Percentiles rank a stretch among this genome's conserved stretches.
Evolutionary conservation across 2,113 vertebrate genomes (phyloP).

Genomic region (Paramormyrops kingsleyae): DNA sequence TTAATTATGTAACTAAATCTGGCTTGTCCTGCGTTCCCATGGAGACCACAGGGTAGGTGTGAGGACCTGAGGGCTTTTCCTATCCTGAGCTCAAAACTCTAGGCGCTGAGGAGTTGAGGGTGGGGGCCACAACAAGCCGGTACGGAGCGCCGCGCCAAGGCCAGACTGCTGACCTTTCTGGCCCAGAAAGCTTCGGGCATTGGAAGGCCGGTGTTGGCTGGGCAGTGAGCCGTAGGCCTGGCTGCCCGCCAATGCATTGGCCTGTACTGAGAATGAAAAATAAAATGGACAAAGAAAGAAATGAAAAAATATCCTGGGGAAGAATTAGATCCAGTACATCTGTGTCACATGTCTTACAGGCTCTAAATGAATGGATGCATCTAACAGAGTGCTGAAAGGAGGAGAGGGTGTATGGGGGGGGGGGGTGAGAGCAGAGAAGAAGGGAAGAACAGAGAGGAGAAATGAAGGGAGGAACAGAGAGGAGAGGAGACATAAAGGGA

Average conservation of each 20-base stretch:
- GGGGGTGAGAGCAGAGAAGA: neutral
- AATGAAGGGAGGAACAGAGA: neutral
- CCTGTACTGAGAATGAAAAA: neutral
- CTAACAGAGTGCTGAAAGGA: neutral
- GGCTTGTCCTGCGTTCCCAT: neutral
- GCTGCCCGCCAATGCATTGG: neutral
- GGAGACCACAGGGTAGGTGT: neutral
- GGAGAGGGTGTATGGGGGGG: neutral
- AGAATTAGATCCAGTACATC: neutral
- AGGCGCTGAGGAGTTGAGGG: neutral
- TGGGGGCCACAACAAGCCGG: neutral
- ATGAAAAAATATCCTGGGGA: neutral
- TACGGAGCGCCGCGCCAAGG: neutral
- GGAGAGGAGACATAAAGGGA: neutral
- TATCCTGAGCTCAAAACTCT: neutral
- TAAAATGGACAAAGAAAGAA: neutral
- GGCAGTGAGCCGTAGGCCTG: neutral
- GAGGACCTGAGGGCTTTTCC: neutral
- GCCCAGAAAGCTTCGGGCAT: neutral
- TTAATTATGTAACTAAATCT: conserved; percentile 5
- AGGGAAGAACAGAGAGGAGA: neutral
- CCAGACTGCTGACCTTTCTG: neutral
- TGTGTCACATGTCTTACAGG: neutral
- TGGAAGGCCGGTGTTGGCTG: neutral
- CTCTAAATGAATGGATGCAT: neutral